Evolutionary conservation across 2,113 vertebrate species (phyloP).

Genomic region (Cebidichthys violaceus): DNA sequence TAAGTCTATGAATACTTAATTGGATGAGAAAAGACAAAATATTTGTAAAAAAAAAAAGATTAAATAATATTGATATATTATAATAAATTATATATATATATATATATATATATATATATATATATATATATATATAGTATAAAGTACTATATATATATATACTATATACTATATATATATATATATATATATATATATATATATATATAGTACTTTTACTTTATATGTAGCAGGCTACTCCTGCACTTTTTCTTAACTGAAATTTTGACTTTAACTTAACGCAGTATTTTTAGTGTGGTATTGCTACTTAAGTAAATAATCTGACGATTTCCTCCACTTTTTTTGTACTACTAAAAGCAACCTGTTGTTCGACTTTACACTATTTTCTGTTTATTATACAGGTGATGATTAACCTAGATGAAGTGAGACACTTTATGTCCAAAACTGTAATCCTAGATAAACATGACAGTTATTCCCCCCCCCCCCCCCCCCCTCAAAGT

Average conservation of each 20-base stretch:
- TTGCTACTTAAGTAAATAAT: not conserved
- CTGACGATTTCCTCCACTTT: not conserved
- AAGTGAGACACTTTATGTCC: not conserved
- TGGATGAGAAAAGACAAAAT: not conserved
- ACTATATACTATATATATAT: no score
- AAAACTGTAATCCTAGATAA: not conserved
- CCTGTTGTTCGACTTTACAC: not conserved
- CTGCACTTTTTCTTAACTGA: no score
- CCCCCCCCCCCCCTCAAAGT: constrained; percentile 13
- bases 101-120: not conserved
- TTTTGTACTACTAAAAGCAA: not conserved
- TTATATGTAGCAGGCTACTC: no score
- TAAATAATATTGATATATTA: no score
- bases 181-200: no score
- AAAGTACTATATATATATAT: no score
- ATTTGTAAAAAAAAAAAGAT: no score
- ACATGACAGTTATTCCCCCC: constrained; percentile 15
- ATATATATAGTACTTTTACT: not conserved
- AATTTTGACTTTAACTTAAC: not conserved
- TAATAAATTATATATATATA: no score
- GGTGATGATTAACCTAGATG: not conserved
- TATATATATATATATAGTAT: no score
- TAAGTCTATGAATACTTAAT: not conserved
- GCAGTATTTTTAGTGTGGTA: not conserved
- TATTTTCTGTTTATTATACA: constrained; percentile 1